These are phyloP conservation scores for Euthynnus affinis DNA, from an alignment of 2,797 vertebrate genomes.

Conservation along the genomic window DNA sequence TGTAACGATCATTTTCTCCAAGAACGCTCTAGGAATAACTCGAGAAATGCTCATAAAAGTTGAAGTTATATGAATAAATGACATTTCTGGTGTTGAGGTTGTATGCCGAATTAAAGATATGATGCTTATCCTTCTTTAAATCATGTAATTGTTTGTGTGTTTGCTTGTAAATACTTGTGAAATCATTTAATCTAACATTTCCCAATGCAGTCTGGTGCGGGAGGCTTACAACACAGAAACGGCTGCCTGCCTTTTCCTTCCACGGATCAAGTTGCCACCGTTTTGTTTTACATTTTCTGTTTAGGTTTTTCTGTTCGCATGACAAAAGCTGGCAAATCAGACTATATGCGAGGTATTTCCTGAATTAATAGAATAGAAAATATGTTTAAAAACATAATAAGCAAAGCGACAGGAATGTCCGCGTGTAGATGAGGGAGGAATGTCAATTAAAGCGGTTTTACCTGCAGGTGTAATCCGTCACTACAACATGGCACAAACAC, in stretches of 20 bases:
- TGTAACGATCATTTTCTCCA: fast-evolving
- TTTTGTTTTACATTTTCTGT: neutral
- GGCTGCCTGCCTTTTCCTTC: neutral
- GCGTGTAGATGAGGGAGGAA: neutral
- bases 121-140: fast-evolving
- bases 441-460: constrained; percentile 37
- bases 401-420: neutral
- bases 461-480: constrained; percentile 64
- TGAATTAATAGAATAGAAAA: too few relatives aligned
- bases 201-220: neutral
- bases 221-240: neutral
- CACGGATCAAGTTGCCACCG: neutral
- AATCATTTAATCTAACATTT: fast-evolving
- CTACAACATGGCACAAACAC: constrained; percentile 60
- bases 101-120: neutral
- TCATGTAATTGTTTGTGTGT: fast-evolving
- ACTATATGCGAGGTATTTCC: too few relatives aligned
- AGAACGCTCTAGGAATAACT: neutral
- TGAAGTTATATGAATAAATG: neutral
- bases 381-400: too few relatives aligned
- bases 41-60: constrained; percentile 5
- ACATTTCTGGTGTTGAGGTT: fast-evolving
- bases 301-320: too few relatives aligned
- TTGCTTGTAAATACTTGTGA: fast-evolving
- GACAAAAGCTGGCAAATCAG: too few relatives aligned